Conservation (phyloP, 2,113 vertebrate genomes). For the Strix uralensis region DNA sequence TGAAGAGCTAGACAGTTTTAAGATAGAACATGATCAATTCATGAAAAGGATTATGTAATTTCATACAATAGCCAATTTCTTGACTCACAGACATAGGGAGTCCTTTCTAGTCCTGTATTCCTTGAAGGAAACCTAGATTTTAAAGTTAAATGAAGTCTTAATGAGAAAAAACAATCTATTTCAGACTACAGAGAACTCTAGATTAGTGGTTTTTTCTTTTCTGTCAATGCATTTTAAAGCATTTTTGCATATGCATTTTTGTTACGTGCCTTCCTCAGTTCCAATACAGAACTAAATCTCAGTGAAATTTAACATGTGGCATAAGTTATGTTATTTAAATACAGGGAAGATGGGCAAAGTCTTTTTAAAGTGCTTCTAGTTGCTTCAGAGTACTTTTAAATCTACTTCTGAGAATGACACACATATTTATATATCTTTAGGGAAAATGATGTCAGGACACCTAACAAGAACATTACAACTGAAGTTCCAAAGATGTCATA, state of each 20-base stretch:
- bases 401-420: background rate
- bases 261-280: background rate
- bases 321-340: background rate
- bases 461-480: background rate
- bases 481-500: background rate
- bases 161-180: background rate
- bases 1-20: background rate
- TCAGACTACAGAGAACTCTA: background rate
- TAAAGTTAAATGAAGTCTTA: slow-evolving; percentile 14
- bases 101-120: background rate
- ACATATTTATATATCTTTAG: background rate
- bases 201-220: background rate
- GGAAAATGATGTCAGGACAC: background rate
- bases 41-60: background rate
- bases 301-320: background rate
- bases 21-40: background rate
- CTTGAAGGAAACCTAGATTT: slow-evolving; percentile 16
- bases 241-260: background rate
- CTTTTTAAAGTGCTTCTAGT: background rate
- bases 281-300: background rate
- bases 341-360: background rate
- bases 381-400: background rate
- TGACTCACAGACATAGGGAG: background rate
- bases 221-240: background rate
- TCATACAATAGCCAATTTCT: background rate